Conservation (phyloP, 2,888 invertebrate genomes). For the Rhingia rostrata region DNA sequence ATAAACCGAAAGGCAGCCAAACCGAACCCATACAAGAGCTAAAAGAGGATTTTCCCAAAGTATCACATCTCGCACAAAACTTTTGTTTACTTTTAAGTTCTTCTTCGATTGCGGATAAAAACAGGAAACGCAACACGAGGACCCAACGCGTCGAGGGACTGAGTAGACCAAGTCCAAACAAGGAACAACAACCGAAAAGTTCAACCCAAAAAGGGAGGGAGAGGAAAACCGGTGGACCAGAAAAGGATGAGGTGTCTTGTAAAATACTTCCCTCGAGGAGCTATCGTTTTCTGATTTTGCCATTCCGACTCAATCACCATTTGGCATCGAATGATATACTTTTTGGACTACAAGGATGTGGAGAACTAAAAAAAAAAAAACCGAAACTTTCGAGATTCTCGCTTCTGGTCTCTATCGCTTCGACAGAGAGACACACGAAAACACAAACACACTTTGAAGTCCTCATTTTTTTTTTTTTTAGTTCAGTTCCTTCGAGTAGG, state of each 20-base stretch:
- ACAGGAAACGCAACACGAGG: constrained; percentile 60
- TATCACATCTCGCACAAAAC: constrained; percentile 73
- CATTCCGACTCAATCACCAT: constrained; percentile 69
- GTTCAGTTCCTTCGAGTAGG: constrained; percentile 29
- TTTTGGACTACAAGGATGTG: neutral
- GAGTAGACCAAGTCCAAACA: constrained; percentile 12
- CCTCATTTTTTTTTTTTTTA: constrained; percentile 15
- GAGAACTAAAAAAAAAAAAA: constrained; percentile 1
- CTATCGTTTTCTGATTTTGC: constrained; percentile 66
- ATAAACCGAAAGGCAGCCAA: constrained; percentile 48
- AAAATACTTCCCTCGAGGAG: constrained; percentile 36
- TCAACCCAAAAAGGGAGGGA: constrained; percentile 5
- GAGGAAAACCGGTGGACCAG: constrained; percentile 16
- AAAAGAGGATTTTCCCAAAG: constrained; percentile 69
- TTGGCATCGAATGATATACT: constrained; percentile 59
- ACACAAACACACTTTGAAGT: constrained; percentile 68
- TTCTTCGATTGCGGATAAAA: constrained; percentile 72
- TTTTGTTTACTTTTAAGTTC: constrained; percentile 74
- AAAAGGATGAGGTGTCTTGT: constrained; percentile 63
- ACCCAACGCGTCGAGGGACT: neutral
- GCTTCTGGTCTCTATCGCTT: constrained; percentile 28
- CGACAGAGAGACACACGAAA: constrained; percentile 39
- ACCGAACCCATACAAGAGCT: constrained; percentile 56
- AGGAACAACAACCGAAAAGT: constrained; percentile 30
- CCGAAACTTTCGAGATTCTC: constrained; percentile 47